phyloP scores from a whole-genome alignment of 2,113 vertebrate genomes.

The Miniopterus natalensis region DNA sequence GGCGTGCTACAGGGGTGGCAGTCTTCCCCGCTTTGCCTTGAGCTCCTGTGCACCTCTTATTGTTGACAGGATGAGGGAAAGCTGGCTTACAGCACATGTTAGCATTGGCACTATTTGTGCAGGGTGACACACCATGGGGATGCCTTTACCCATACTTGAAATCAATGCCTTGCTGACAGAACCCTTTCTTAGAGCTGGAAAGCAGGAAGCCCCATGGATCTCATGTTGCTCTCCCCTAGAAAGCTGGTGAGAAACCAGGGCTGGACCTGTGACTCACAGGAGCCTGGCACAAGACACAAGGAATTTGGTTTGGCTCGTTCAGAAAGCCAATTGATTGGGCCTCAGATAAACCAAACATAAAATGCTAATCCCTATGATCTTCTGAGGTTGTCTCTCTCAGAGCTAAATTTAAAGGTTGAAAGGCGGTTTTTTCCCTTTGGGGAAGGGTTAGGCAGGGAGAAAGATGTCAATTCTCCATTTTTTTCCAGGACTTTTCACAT shows the following conservation, averaged over 20 bases:
- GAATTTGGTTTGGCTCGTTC: constrained; percentile 48
- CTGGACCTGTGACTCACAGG: constrained; percentile 45
- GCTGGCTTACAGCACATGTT: background rate
- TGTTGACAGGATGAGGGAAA: constrained; percentile 21
- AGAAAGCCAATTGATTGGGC: background rate
- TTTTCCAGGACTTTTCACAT: background rate
- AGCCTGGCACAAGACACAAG: background rate
- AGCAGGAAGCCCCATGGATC: background rate
- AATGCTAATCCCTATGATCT: constrained; percentile 19
- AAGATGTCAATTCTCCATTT: constrained; percentile 18
- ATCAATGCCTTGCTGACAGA: constrained; percentile 68
- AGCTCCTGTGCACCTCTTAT: background rate
- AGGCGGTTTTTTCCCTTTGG: background rate
- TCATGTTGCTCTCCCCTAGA: constrained; percentile 58
- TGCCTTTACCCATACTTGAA: constrained; percentile 60
- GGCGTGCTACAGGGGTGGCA: background rate
- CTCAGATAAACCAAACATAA: constrained; percentile 52
- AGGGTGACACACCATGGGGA: background rate
- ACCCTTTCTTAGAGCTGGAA: constrained; percentile 50
- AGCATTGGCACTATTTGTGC: background rate
- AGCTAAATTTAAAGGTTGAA: constrained; percentile 42
- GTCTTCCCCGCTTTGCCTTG: background rate
- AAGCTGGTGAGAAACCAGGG: constrained; percentile 56
- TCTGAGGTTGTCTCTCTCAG: background rate
- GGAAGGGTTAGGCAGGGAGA: background rate